Evolutionary conservation across 2,797 vertebrate species (phyloP).

Genomic region (Sparus aurata): DNA sequence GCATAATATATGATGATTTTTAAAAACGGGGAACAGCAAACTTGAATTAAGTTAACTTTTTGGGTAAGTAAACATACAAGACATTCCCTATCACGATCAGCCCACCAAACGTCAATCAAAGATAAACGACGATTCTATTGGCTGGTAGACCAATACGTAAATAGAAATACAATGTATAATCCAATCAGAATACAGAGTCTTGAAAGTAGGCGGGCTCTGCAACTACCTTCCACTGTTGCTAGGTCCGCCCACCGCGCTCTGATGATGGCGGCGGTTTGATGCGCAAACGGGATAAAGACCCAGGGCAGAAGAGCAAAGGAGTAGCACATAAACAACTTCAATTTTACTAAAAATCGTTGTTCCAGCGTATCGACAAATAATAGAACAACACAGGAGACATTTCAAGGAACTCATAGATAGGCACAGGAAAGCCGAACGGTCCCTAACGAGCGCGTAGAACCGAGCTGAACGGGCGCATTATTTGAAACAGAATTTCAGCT

Average conservation of each 20-base stretch:
- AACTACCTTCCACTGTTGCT: slow-evolving; percentile 40
- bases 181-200: slow-evolving; percentile 54
- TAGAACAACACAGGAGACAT: slow-evolving; percentile 64
- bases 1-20: background rate
- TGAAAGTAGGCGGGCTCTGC: slow-evolving; percentile 52
- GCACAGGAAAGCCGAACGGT: slow-evolving; percentile 30
- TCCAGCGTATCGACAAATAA: slow-evolving; percentile 2
- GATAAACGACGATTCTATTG: slow-evolving; percentile 43
- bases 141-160: slow-evolving; percentile 2
- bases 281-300: slow-evolving; percentile 83
- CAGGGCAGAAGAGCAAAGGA: slow-evolving; percentile 68
- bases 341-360: slow-evolving; percentile 53
- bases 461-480: slow-evolving; percentile 80
- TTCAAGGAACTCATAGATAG: slow-evolving; percentile 63
- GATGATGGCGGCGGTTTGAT: slow-evolving; percentile 86
- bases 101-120: slow-evolving; percentile 60
- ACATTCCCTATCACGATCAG: slow-evolving; percentile 22
- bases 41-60: slow-evolving; percentile 57
- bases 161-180: background rate
- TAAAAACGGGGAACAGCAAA: background rate
- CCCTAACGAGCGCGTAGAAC: slow-evolving; percentile 66
- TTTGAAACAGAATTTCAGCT: slow-evolving; percentile 74
- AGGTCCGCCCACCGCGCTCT: slow-evolving; percentile 70
- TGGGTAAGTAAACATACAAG: slow-evolving; percentile 56
- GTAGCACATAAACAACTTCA: slow-evolving; percentile 69